Evolutionary conservation across 2,797 vertebrate species (phyloP).

Genomic region (Acrossocheilus wenchowensis): DNA sequence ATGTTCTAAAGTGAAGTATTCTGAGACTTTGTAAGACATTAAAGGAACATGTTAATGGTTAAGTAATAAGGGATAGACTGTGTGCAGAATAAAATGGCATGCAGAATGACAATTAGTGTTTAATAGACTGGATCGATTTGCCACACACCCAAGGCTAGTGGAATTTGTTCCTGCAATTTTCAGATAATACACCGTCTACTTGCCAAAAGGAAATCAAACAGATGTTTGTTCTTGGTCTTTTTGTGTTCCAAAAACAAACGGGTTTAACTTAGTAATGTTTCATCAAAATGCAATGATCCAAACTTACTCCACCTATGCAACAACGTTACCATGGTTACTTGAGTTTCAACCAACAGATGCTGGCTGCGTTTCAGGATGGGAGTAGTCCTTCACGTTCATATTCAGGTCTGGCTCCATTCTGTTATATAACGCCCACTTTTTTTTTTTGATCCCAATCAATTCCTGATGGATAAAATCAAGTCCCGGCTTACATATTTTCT

Average conservation of each 20-base stretch:
- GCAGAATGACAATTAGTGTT: not conserved
- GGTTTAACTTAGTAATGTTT: conserved; percentile 17
- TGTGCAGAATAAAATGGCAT: not conserved
- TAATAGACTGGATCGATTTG: not conserved
- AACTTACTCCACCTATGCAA: conserved; percentile 16
- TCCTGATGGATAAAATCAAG: conserved; percentile 1
- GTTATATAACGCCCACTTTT: not conserved
- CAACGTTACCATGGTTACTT: conserved; percentile 12
- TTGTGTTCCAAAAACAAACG: not conserved
- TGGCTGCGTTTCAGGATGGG: conserved; percentile 28
- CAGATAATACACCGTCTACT: not conserved
- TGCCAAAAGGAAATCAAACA: not conserved
- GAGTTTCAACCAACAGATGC: not conserved
- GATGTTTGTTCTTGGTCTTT: not conserved
- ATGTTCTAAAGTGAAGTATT: not conserved
- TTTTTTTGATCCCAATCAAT: conserved; percentile 2
- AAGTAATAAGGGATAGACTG: not conserved
- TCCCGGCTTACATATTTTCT: not conserved
- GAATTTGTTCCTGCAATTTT: conserved; percentile 10
- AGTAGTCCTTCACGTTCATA: conserved; percentile 8
- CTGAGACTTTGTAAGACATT: not conserved
- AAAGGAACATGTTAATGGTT: not conserved
- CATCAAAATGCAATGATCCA: not conserved
- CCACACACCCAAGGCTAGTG: conserved; percentile 1
- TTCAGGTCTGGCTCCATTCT: conserved; percentile 15